Conservation (phyloP, 35 echinoderm and acorn worm species). For the Nesometra sesokonis region DNA sequence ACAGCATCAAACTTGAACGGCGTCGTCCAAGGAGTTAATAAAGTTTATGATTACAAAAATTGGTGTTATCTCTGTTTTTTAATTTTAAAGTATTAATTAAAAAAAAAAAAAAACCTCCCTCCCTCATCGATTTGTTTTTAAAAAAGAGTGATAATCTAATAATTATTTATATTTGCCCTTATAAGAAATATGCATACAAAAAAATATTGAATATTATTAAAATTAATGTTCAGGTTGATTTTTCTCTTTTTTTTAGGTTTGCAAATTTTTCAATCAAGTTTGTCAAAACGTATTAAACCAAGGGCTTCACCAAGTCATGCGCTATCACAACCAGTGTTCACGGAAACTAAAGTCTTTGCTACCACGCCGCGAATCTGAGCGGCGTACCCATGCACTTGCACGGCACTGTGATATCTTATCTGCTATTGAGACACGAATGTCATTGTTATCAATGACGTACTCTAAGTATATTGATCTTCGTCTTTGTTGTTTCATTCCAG, state of each 20-base stretch:
- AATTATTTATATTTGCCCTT: too few relatives aligned
- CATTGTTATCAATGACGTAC: slow-evolving; percentile 89
- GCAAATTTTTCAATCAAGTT: slow-evolving; percentile 55
- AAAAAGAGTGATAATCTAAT: too few relatives aligned
- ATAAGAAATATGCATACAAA: too few relatives aligned
- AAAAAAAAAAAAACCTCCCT: too few relatives aligned
- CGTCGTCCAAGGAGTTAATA: too few relatives aligned
- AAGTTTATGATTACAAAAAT: too few relatives aligned
- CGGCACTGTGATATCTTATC: slow-evolving; percentile 91
- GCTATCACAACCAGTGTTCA: slow-evolving; percentile 55
- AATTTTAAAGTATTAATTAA: too few relatives aligned
- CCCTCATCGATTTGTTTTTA: too few relatives aligned
- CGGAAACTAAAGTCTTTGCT: slow-evolving; percentile 75
- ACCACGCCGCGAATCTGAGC: slow-evolving; percentile 78
- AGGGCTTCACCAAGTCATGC: slow-evolving; percentile 56
- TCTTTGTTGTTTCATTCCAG: slow-evolving; percentile 94
- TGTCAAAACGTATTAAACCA: slow-evolving; percentile 79
- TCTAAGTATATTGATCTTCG: slow-evolving; percentile 82
- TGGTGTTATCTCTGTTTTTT: too few relatives aligned
- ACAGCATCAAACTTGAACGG: too few relatives aligned
- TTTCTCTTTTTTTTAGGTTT: slow-evolving; percentile 45
- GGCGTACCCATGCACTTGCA: slow-evolving; percentile 70
- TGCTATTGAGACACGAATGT: slow-evolving; percentile 89
- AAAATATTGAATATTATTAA: too few relatives aligned
- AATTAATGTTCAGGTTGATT: background rate